phyloP scores from a whole-genome alignment of 2,888 invertebrate species.

The Isotomurus palustris region DNA sequence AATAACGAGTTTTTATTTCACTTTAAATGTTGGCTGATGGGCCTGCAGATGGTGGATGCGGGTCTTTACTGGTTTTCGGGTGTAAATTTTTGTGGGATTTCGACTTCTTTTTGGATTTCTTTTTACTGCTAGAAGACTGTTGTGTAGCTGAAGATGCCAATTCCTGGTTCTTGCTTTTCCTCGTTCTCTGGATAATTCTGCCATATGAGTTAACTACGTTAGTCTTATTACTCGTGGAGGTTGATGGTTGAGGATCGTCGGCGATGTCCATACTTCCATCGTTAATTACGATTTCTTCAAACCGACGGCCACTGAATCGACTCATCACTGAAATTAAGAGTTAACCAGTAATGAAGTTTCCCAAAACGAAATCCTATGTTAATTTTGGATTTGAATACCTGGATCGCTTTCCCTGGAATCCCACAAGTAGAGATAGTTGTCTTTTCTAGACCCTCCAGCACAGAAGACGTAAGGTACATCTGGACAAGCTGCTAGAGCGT shows the following conservation, averaged over 20 bases:
- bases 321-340: not conserved
- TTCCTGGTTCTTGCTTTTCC: not conserved
- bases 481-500: slow-evolving; percentile 70
- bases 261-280: not conserved
- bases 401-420: slow-evolving; percentile 59
- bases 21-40: too few relatives aligned
- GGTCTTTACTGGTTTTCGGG: slow-evolving; percentile 1
- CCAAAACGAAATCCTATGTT: not conserved
- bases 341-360: not conserved
- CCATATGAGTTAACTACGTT: too few relatives aligned
- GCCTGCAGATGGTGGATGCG: too few relatives aligned
- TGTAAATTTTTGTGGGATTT: slow-evolving; percentile 6
- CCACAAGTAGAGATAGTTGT: slow-evolving; percentile 65
- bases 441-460: slow-evolving; percentile 78
- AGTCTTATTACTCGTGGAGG: not conserved
- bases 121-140: not conserved
- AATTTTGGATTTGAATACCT: slow-evolving; percentile 52
- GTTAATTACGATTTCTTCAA: not conserved
- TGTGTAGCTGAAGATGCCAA: too few relatives aligned
- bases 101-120: slow-evolving; percentile 1
- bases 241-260: slow-evolving; percentile 2
- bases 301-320: not conserved
- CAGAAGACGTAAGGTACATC: slow-evolving; percentile 77
- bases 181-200: not conserved
- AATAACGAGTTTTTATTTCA: too few relatives aligned